phyloP scores from a whole-genome alignment of 2,888 invertebrate species.

The Mythimna lalbum region DNA sequence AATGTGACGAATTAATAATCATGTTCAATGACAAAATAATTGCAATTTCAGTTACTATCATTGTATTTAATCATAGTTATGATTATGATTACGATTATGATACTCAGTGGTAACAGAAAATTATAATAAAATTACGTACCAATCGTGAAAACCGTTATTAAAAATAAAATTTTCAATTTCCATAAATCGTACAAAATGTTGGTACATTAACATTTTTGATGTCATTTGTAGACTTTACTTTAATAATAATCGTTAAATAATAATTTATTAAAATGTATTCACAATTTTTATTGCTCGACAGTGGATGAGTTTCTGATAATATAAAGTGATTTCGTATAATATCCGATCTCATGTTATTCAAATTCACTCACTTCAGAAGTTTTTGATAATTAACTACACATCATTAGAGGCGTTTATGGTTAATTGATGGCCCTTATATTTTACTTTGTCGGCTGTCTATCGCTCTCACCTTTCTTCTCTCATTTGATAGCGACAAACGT shows the following conservation, averaged over 20 bases:
- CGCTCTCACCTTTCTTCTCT: constrained; percentile 11
- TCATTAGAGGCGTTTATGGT: constrained; percentile 52
- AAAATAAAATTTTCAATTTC: constrained; percentile 45
- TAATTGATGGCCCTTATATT: constrained; percentile 50
- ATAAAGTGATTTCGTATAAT: constrained; percentile 52
- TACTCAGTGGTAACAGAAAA: constrained; percentile 41
- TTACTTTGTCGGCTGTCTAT: constrained; percentile 44
- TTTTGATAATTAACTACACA: constrained; percentile 47
- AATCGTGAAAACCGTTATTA: constrained; percentile 16
- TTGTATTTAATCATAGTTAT: constrained; percentile 25
- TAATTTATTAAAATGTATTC: constrained; percentile 64
- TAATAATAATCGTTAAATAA: constrained; percentile 46
- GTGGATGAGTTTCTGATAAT: constrained; percentile 44
- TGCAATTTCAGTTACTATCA: constrained; percentile 29
- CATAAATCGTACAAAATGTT: constrained; percentile 44
- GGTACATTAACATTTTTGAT: constrained; percentile 28
- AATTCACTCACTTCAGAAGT: constrained; percentile 50
- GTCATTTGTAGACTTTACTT: constrained; percentile 38
- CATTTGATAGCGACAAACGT: constrained; percentile 14
- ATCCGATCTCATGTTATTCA: constrained; percentile 55
- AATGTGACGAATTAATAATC: constrained; percentile 26
- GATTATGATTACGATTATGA: neutral
- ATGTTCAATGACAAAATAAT: constrained; percentile 26
- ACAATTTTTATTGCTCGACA: constrained; percentile 52
- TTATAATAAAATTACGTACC: constrained; percentile 31